Evolutionary conservation across 2,113 vertebrate genomes (phyloP), one percentile per base, ranked within the genome.

Genomic region (Ascaphus truei): DNA sequence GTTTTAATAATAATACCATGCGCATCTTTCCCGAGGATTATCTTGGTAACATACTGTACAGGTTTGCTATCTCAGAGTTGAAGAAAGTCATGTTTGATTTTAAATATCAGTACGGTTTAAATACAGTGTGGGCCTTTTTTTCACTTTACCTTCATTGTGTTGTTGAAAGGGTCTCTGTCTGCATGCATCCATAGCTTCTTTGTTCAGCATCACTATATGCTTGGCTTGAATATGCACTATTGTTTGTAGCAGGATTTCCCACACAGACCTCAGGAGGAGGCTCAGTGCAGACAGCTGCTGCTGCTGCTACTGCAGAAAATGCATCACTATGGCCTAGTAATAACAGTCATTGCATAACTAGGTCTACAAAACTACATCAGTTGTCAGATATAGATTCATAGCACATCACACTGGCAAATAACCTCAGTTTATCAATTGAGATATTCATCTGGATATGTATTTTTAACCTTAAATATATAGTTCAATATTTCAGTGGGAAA

Each of bases 71-170:
- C n/a, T n/a, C n/a, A n/a, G n/a, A n/a, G n/a, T n/a, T n/a, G n/a
- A n/a, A n/a, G n/a, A n/a, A n/a, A n/a, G n/a, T n/a, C n/a, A n/a
- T n/a, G n/a, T n/a, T n/a, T n/a, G n/a, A n/a, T n/a, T n/a, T n/a
- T n/a, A n/a, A n/a, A n/a, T n/a, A n/a, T n/a, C n/a, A n/a, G n/a
- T n/a, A n/a, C n/a, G n/a, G n/a, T n/a, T n/a, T n/a, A n/a, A n/a
- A n/a, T n/a, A n/a, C n/a, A n/a, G n/a, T n/a, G n/a, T n/a, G n/a
- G n/a, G n/a, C n/a, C n/a, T 33, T 27, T 43, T 30, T 26, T 18
- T 34, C n/a, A 12, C 48, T 37, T 25, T 36, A 68, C 58, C 51
- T 47, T 62, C 65, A 39, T 61, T 51, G 8, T 57, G 37, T 26
- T 18, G 45, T 31, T 59, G 36, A 37, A 27, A 50, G 31, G 55